These are phyloP conservation scores for Aspidiotus rigidus DNA, from an alignment of 2,888 invertebrate species.

Conservation along the genomic window DNA sequence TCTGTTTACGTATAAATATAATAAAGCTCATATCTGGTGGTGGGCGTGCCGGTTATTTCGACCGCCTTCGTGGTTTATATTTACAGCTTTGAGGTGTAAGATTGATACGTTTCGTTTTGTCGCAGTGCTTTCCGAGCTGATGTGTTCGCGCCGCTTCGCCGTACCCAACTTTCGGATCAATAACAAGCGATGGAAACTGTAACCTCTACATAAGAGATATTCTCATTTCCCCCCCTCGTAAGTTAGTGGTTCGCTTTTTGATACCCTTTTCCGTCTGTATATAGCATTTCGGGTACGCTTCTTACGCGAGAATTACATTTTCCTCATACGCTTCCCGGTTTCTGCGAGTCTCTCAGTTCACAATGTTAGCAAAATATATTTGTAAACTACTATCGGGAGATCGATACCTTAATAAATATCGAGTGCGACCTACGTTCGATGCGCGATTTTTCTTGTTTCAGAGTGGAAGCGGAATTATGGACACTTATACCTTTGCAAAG, in stretches of 20 bases:
- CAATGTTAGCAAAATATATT: too few species aligned
- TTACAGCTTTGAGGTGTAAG: constrained; percentile 29
- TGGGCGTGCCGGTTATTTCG: constrained; percentile 28
- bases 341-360: too few species aligned
- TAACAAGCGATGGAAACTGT: constrained; percentile 30
- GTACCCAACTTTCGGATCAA: constrained; percentile 23
- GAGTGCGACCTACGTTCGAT: too few species aligned
- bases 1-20: constrained; percentile 21
- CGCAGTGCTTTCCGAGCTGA: constrained; percentile 6
- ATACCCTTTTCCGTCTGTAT: not conserved
- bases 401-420: too few species aligned
- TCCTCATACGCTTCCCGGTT: too few species aligned
- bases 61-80: constrained; percentile 25
- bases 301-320: not conserved
- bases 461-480: too few species aligned
- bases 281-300: not conserved
- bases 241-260: constrained; percentile 13
- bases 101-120: constrained; percentile 29
- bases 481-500: not conserved
- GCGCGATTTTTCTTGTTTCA: too few species aligned
- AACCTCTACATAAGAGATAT: constrained; percentile 22
- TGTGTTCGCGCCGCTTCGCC: constrained; percentile 12
- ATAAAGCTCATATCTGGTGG: constrained; percentile 29
- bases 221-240: constrained; percentile 6
- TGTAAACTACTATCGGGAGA: too few species aligned